Percentiles rank a stretch among this genome's conserved stretches.
Evolutionary conservation across 2,113 vertebrate genomes (phyloP).

Genomic region (Psephotus haematonotus): DNA sequence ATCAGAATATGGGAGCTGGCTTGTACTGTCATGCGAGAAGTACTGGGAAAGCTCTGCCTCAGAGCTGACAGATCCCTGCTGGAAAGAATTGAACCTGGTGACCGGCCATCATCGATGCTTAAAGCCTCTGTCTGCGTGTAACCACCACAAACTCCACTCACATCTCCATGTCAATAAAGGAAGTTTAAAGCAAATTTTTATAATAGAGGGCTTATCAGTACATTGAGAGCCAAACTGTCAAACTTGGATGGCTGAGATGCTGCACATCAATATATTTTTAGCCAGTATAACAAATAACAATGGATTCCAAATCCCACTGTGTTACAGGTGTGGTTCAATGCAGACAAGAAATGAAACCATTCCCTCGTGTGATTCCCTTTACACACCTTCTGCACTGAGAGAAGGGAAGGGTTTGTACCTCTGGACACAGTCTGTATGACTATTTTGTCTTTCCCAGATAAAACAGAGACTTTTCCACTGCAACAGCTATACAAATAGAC

Average conservation of each 20-base stretch:
- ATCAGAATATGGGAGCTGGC: slow-evolving; percentile 78
- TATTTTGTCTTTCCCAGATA: background rate
- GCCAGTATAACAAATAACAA: background rate
- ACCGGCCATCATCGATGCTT: accelerated
- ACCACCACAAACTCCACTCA: background rate
- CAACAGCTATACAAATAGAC: background rate
- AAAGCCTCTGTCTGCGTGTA: background rate
- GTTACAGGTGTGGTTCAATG: background rate
- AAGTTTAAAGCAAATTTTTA: background rate
- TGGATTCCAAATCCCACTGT: background rate
- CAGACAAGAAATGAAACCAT: background rate
- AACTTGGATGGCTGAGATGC: background rate
- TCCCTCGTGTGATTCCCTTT: background rate
- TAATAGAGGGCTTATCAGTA: background rate
- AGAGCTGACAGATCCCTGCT: slow-evolving; percentile 86
- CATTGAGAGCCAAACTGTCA: background rate
- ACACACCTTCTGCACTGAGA: background rate
- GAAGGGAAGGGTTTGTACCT: background rate
- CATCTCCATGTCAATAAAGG: background rate
- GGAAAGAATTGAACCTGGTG: slow-evolving; percentile 12
- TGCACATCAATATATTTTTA: background rate
- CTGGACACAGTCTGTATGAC: background rate
- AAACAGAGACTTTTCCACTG: background rate
- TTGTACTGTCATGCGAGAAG: slow-evolving; percentile 77
- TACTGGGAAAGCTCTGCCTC: slow-evolving; percentile 90